Evolutionary conservation across 2,797 vertebrate genomes (phyloP), one percentile per base, ranked within the genome.

Genomic region (Gymnopithys bicolor): DNA sequence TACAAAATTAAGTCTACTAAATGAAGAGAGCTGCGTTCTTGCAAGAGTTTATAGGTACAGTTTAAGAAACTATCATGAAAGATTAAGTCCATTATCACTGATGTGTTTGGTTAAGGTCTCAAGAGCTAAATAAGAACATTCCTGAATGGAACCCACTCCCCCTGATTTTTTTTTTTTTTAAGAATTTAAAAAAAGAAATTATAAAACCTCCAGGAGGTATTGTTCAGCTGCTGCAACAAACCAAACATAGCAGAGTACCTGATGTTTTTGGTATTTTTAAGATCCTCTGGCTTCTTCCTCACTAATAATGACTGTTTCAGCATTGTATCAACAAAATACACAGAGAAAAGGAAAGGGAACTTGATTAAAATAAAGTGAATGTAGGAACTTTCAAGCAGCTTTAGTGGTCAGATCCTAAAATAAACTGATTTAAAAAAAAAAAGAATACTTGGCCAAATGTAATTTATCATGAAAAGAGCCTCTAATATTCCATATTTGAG

Each of bases 141-240:
- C 19, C 37, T 43, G 35, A 79, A 62, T 19, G 18, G 53, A 90
- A 76, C 11, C 28, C 84, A 8, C 58, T 45, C 10, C 3, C 3
- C 3, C 1, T 1, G 3, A 0, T 0, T 13, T 13, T 21, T 35
- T 43, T 0, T 13, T 13, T 39, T 27, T 21, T 60, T 60, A 33
- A 22, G 1, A 55, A 32, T 39, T 62, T 2, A 0, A 18, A 62
- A 83, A 70, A 87, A 27, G 12, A 43, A 37, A 7, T 75, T 83
- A 6, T 3, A 85, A 87, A 58, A 4, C 4, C 3, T 76, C 76
- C 9, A 30, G 32, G 64, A 92, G 45, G 37, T 63, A 49, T 19
- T 41, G 16, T 28, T 80, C 56, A 77, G 46, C 12, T 60, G 11
- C 46, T 89, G 49, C 69, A 78, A 70, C 30, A 81, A 74, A 23